Evolutionary conservation across 2,113 vertebrate genomes (phyloP).

Genomic region (Cyprinus carpio): DNA sequence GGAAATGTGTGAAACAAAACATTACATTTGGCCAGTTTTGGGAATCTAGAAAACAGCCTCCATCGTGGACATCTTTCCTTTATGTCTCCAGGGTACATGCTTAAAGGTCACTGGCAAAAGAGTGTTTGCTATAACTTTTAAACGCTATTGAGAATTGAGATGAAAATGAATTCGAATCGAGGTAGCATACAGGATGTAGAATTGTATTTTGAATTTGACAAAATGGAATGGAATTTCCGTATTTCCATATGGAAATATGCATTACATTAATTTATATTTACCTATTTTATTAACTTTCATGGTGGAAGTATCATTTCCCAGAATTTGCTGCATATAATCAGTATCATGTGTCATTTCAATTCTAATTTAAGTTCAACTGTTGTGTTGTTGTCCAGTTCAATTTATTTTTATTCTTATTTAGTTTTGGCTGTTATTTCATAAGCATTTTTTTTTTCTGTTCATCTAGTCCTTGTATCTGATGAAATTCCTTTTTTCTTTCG

Average conservation of each 20-base stretch:
- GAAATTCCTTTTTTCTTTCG: neutral
- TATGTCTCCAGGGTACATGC: slow-evolving; percentile 2
- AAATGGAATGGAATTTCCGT: neutral
- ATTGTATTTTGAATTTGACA: neutral
- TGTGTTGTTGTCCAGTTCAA: neutral
- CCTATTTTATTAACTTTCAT: neutral
- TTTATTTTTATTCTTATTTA: too few species aligned
- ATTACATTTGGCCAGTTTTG: neutral
- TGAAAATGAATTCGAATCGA: neutral
- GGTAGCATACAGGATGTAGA: neutral
- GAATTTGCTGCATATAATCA: neutral
- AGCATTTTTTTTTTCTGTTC: neutral
- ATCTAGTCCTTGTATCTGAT: neutral
- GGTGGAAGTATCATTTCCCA: neutral
- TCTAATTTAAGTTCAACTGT: neutral
- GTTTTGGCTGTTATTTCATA: too few species aligned
- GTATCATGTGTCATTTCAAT: neutral
- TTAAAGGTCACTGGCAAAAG: slow-evolving; percentile 8
- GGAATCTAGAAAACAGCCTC: neutral
- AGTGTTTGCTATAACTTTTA: neutral
- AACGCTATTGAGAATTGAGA: neutral
- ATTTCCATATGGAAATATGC: too few species aligned
- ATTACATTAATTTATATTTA: too few species aligned
- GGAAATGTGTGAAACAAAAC: neutral
- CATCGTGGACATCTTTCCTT: neutral